Base-by-base conservation (phyloP, 2,113 vertebrate genomes). In the Oenanthe melanoleuca region DNA sequence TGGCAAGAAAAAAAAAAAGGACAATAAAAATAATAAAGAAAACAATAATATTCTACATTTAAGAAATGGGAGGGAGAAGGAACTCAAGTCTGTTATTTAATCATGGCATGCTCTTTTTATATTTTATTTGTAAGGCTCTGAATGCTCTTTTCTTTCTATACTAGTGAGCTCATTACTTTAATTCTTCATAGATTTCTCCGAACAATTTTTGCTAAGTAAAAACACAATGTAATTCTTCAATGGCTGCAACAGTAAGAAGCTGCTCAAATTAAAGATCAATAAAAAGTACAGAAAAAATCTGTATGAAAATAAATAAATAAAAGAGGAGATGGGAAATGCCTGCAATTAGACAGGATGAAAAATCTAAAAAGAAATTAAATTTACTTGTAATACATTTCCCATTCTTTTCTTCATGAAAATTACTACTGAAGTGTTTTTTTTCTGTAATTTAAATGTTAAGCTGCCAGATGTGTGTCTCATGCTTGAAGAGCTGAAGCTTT, bases 401-500 rank as follows among this genome's bases (percentile, higher is more conserved):
- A 97, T 99, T 99, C 98, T 99, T 98, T 98, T 98, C 97, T 98
- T 98, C 97, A 97, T 97, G 97, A 98, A 99, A 99, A 99, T 99
- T 98, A 99, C 98, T 98, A 98, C 98, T 98, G 98, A 98, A 99
- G 98, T 98, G 78, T 88, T 97, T 88, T 96, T 96, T 96, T 96
- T 96, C 98, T 98, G 98, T 99, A 99, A 99, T 99, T 99, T 99
- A 99, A 99, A 99, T 99, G 98, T 99, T 99, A 99, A 99, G 98
- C 98, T 98, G 98, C 99, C 99, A 99, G 99, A 99, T 99, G 99
- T 99, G 99, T 98, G 99, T 99, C 99, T 99, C 99, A 99, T 99
- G 99, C 99, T 99, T 99, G 99, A 99, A 99, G 99, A 99, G 99
- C 98, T 97, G 97, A 98, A 98, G 99, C 99, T 99, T 99, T 99